Base-by-base conservation (phyloP, 1,140 invertebrate species). In the Bombyx mori region DNA sequence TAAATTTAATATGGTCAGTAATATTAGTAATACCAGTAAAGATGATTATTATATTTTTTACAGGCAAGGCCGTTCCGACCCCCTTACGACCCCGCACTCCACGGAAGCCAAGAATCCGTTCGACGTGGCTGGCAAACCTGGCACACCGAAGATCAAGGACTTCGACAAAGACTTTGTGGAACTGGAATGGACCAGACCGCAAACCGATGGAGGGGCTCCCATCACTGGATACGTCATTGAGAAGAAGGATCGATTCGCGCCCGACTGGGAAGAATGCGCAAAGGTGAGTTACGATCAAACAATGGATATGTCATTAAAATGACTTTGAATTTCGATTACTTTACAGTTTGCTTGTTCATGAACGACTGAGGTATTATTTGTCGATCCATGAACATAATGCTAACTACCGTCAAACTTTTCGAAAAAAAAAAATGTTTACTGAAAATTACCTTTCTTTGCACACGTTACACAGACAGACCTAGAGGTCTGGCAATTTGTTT, bases 61-160 rank as follows among this genome's bases (percentile, higher is more conserved):
- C 66, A 86, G 83, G 61, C 95, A 99, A 90, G 98, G 98, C 52
- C 95, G 94, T 84, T 98, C 97, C 26, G 97, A 99, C 71, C 97
- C 98, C 18, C 89, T 99, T 2, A 94, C 94, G 1, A 93, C 96
- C 12, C 89, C 91, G n/a, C 93, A 96, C 72, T 91, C 94, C n/a
- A 96, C 95, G 63, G 93, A 98, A 84, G 98, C 98, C 49, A 99
- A 99, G 83, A 99, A 99, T 95, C 98, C 98, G 51, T 99, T 95
- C 87, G 97, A 95, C 92, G 89, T 91, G 77, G 89, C 88, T 56
- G 75, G 81, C 57, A 86, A 87, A 53, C 84, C 84, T 6, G 84
- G 96, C 35, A 94, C 92, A 6, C 97, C 97, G 3, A 92, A 93
- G 62, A 94, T 99, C 69, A 92, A 91, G 60, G 98, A 99, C 82